These are phyloP conservation scores for Miichthys miiuy DNA, from an alignment of 2,797 vertebrate genomes.

Conservation along the genomic window DNA sequence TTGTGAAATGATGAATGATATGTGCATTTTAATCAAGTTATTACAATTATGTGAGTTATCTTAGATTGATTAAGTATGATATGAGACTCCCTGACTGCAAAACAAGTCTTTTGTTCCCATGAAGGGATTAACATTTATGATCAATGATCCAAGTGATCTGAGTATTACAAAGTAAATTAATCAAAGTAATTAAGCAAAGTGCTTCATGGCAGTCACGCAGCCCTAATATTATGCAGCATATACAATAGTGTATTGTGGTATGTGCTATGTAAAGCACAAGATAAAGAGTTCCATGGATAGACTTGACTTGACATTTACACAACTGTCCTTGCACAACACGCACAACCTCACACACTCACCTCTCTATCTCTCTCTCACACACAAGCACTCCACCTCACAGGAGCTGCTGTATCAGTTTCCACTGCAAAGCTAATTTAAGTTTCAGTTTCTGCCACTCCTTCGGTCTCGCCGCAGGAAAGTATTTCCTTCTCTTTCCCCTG, in stretches of 20 bases:
- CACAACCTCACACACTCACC: neutral
- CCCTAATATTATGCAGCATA: neutral
- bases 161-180: no score
- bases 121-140: no score
- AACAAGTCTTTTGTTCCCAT: no score
- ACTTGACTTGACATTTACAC: constrained; percentile 6
- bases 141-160: no score
- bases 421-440: constrained; percentile 24
- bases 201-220: neutral
- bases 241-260: no score
- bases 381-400: constrained; percentile 4
- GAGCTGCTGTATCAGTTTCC: constrained; percentile 41
- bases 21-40: neutral
- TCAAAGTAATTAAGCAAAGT: neutral
- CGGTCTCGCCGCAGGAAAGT: constrained; percentile 38
- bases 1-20: neutral
- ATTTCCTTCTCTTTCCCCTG: neutral
- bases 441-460: constrained; percentile 29
- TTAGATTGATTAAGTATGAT: neutral
- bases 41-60: neutral
- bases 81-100: neutral
- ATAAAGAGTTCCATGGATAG: constrained; percentile 25
- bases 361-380: neutral
- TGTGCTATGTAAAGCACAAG: constrained; percentile 4
- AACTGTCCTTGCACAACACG: neutral